phyloP scores from a whole-genome alignment of 2,113 vertebrate species.

The Saguinus imperator region DNA sequence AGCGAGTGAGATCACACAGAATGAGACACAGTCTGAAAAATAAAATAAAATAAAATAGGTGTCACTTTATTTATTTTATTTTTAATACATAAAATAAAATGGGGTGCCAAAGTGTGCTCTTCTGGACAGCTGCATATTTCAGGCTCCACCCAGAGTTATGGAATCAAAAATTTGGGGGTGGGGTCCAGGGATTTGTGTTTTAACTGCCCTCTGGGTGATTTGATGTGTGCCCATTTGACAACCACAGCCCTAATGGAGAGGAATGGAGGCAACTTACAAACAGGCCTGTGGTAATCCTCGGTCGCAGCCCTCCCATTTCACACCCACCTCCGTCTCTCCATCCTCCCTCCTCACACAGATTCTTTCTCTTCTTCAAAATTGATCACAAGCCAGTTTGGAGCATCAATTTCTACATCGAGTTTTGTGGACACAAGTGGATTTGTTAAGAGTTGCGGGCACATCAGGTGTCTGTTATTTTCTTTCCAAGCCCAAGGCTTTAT shows the following conservation, averaged over 20 bases:
- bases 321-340: accelerated
- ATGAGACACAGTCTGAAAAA: no score
- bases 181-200: not conserved
- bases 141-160: no score
- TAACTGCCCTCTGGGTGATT: not conserved
- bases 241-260: not conserved
- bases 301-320: not conserved
- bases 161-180: not conserved
- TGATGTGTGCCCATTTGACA: not conserved
- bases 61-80: not conserved
- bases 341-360: not conserved
- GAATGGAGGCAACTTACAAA: not conserved
- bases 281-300: accelerated
- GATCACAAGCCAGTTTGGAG: not conserved
- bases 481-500: not conserved
- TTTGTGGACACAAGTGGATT: not conserved
- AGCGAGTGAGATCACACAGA: no score
- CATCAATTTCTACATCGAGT: not conserved
- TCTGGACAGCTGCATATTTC: not conserved
- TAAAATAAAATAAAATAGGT: no score
- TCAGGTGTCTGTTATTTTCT: not conserved
- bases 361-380: not conserved
- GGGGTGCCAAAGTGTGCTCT: not conserved
- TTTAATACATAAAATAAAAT: no score
- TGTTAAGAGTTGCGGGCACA: not conserved